Evolutionary conservation across 2,888 invertebrate genomes (phyloP).

Genomic region (Hyalella azteca): DNA sequence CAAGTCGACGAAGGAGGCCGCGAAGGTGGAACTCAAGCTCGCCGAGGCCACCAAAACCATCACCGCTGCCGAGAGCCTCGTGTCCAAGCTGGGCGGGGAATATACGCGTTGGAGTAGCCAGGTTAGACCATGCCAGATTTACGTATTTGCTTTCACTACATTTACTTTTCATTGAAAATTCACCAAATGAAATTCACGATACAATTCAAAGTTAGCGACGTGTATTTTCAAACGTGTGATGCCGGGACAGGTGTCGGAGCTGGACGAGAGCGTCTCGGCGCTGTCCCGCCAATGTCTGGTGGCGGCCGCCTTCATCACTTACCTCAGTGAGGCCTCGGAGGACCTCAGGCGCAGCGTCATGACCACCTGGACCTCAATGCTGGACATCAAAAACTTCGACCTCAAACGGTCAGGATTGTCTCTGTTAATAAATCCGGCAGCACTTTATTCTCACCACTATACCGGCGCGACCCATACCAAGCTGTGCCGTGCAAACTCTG

Average conservation of each 20-base stretch:
- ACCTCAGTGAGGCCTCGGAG: constrained; percentile 75
- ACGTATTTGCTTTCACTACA: too few relatives aligned
- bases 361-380: constrained; percentile 64
- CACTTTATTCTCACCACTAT: too few relatives aligned
- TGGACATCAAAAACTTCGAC: constrained; percentile 65
- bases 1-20: constrained; percentile 90
- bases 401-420: constrained; percentile 65
- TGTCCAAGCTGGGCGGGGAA: constrained; percentile 87
- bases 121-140: constrained; percentile 63
- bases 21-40: constrained; percentile 84
- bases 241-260: constrained; percentile 62
- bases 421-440: too few relatives aligned
- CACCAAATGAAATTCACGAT: too few relatives aligned
- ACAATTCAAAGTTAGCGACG: too few relatives aligned
- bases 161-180: too few relatives aligned
- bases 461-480: too few relatives aligned
- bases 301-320: constrained; percentile 80
- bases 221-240: too few relatives aligned
- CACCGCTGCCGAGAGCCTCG: constrained; percentile 77
- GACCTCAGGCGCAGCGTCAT: constrained; percentile 69
- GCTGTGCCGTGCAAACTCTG: too few relatives aligned
- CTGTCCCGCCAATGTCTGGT: constrained; percentile 73
- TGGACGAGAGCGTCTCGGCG: constrained; percentile 71
- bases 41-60: constrained; percentile 79
- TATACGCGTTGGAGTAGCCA: constrained; percentile 85